These are phyloP conservation scores for Drosophila nr. fundita DNA, from an alignment of 2,888 invertebrate species.

Conservation along the genomic window DNA sequence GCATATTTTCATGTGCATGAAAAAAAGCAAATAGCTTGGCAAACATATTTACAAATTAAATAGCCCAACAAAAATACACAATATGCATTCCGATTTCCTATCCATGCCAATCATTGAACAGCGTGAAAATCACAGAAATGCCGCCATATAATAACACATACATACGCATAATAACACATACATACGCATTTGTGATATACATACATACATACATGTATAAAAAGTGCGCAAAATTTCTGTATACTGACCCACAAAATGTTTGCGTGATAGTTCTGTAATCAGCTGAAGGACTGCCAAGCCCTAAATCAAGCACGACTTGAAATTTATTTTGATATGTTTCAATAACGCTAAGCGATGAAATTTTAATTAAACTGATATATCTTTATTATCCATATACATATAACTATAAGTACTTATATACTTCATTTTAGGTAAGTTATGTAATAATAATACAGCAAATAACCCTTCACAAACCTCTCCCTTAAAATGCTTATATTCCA, in stretches of 20 bases:
- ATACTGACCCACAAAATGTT: constrained; percentile 45
- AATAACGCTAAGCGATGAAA: neutral
- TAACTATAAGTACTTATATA: neutral
- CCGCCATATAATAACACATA: constrained; percentile 18
- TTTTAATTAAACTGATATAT: neutral
- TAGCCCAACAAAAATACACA: constrained; percentile 34
- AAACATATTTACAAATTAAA: constrained; percentile 39
- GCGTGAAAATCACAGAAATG: constrained; percentile 29
- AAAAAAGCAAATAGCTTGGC: constrained; percentile 27
- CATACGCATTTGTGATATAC: neutral
- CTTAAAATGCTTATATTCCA: neutral
- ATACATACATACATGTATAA: constrained; percentile 2
- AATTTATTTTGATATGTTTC: constrained; percentile 5
- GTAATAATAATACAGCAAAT: neutral
- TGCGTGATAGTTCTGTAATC: constrained; percentile 27
- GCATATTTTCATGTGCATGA: constrained; percentile 9
- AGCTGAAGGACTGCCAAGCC: constrained; percentile 41
- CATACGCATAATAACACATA: constrained; percentile 13
- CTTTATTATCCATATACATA: neutral
- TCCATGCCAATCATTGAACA: constrained; percentile 39
- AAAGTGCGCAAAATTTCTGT: constrained; percentile 33
- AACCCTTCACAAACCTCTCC: neutral
- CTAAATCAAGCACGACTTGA: constrained; percentile 9
- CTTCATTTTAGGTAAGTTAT: neutral
- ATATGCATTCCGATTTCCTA: constrained; percentile 32